Base-by-base conservation (phyloP, 2,888 invertebrate genomes). In the Phyllotreta cruciferae region DNA sequence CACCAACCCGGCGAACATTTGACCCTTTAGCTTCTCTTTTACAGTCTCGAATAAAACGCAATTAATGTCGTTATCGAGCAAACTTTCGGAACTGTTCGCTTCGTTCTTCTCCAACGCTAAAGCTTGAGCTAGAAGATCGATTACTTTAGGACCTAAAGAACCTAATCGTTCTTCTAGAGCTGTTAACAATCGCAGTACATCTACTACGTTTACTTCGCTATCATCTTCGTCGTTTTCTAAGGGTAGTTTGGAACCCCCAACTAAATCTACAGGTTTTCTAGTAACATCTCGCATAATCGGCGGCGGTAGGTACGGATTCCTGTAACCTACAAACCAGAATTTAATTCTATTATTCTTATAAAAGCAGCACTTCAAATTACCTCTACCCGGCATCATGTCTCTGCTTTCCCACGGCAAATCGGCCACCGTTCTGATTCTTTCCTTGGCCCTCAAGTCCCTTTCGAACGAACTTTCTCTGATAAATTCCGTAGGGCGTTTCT, bases 161-260 rank as follows among this genome's bases (percentile, higher is more conserved):
- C 94, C 94, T 53, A 94, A 81, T 74, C 91, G 90, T 70, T 90
- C 90, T 78, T 94, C 94, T 4, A 94, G 81, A 0, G 93, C 93
- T 0, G 92, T 91, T 0, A 94, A 83, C 67, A 91, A 82, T 39
- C 93, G 84, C 62, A 94, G 79, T 53, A 92, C 89, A 24, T 85
- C 86, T 1, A 91, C 88, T 6, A 90, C 84, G 14, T 85, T 85
- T 6, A 85, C 75, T 10, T 84, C 83, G 0, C 77, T 81, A 50
- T 86, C 85, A 61, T 86, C 85, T 7, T 78, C 75, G 79, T 84
- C 73, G 77, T 83, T 79, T 75, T 80, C 76, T 75, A 68, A 64
- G 0, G 68, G 69, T 6, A 38, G 34, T 13, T 24, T 24, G 4
- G 24, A 24, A 24, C 24, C 24, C 24, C 24, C 24, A 4, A 24